phyloP scores from a whole-genome alignment of 2,113 vertebrate species.

The Galemys pyrenaicus region DNA sequence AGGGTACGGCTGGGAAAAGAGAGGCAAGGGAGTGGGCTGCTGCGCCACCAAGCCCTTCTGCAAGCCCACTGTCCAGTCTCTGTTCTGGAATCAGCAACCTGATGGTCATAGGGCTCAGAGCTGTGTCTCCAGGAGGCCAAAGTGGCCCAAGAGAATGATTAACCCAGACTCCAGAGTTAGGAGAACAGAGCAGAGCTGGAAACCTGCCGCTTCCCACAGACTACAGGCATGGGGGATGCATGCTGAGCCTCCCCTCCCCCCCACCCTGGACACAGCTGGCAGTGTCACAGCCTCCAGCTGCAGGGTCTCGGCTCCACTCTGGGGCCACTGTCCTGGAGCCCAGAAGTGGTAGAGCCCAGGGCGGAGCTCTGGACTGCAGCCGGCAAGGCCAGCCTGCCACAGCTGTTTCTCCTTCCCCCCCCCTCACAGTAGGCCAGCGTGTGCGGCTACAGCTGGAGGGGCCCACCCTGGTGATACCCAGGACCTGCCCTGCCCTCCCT shows the following conservation, averaged over 20 bases:
- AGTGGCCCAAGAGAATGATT: constrained; percentile 42
- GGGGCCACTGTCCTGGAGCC: not conserved
- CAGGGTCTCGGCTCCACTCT: not conserved
- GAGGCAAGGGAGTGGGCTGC: not conserved
- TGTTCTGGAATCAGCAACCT: not conserved
- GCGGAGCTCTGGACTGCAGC: not conserved
- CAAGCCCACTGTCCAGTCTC: not conserved
- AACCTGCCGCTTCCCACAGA: too few relatives aligned
- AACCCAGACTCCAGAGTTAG: not conserved
- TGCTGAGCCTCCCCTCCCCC: not conserved
- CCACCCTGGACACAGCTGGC: constrained; percentile 21
- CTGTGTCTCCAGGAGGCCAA: not conserved
- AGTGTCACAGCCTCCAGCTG: constrained; percentile 56
- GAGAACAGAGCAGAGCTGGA: too few relatives aligned
- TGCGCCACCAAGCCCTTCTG: not conserved
- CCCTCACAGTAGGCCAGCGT: not conserved
- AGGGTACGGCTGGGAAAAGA: not conserved
- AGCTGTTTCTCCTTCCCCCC: constrained; percentile 53
- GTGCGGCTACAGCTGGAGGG: not conserved
- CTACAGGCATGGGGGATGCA: not conserved
- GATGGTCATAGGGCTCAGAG: not conserved
- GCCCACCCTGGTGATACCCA: constrained; percentile 20
- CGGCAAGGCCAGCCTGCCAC: not conserved
- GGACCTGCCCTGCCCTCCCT: not conserved
- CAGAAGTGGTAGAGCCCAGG: not conserved